A percentile compares a stretch with the other conserved stretches of the same genome.
phyloP scores from a whole-genome alignment of 1,140 invertebrate genomes.

The Hermetia illucens region DNA sequence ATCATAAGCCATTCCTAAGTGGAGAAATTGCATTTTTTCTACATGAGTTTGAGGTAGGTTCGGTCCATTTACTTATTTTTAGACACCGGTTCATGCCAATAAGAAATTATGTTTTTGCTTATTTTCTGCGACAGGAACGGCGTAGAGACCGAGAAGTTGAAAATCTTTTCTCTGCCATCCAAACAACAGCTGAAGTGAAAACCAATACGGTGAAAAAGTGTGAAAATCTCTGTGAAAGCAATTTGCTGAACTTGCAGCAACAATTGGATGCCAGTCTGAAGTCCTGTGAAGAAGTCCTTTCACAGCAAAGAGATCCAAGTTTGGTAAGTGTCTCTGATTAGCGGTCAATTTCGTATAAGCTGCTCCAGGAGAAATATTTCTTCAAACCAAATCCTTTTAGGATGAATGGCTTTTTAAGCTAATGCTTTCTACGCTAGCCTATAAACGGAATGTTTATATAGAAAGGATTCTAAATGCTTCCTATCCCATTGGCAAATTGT shows the following conservation, averaged over 20 bases:
- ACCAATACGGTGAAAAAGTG: constrained; percentile 52
- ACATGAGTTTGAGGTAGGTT: constrained; percentile 65
- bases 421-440: too few species aligned
- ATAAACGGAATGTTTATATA: too few species aligned
- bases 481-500: neutral
- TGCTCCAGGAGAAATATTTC: neutral
- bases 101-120: constrained; percentile 3
- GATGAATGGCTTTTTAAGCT: too few species aligned
- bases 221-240: constrained; percentile 39
- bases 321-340: neutral
- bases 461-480: neutral
- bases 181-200: constrained; percentile 61
- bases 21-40: constrained; percentile 71
- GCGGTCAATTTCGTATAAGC: neutral
- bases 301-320: neutral
- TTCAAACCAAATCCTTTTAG: neutral
- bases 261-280: constrained; percentile 50
- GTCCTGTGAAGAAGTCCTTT: constrained; percentile 38
- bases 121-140: constrained; percentile 42
- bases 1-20: constrained; percentile 67
- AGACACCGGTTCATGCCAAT: too few species aligned
- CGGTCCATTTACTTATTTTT: constrained; percentile 7
- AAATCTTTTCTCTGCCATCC: constrained; percentile 58
- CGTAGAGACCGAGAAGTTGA: constrained; percentile 64
- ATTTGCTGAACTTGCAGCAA: constrained; percentile 46